Conservation (phyloP, 1,140 invertebrate species). For the Lithobius niger region DNA sequence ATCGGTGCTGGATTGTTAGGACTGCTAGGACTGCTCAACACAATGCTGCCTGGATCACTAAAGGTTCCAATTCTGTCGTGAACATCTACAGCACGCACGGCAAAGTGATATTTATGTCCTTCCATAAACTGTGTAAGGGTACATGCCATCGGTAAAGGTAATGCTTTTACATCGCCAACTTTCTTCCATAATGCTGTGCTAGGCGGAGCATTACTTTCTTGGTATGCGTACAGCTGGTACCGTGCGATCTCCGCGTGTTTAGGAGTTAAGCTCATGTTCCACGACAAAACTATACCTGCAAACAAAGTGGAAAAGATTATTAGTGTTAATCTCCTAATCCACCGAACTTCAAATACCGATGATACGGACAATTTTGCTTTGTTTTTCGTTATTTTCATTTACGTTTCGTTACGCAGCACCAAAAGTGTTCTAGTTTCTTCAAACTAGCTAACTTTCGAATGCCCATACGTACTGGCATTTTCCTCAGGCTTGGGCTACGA, state of each 20-base stretch:
- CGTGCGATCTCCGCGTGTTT: slow-evolving; percentile 51
- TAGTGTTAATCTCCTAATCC: too few species aligned
- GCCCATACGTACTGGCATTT: too few species aligned
- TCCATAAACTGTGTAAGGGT: slow-evolving; percentile 70
- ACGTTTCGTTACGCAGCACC: too few species aligned
- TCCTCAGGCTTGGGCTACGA: too few species aligned
- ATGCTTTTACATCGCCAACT: slow-evolving; percentile 85
- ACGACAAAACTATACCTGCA: slow-evolving; percentile 82
- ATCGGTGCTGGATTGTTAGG: too few species aligned
- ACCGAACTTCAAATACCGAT: too few species aligned
- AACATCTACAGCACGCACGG: slow-evolving; percentile 74
- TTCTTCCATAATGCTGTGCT: slow-evolving; percentile 66
- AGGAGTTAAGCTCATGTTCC: slow-evolving; percentile 61
- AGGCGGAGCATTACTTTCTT: slow-evolving; percentile 44
- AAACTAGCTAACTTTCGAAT: too few species aligned
- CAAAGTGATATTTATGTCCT: slow-evolving; percentile 85
- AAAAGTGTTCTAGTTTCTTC: too few species aligned
- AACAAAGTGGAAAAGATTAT: too few species aligned
- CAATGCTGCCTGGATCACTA: slow-evolving; percentile 60
- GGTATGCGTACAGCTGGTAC: slow-evolving; percentile 88
- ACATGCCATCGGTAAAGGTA: slow-evolving; percentile 89
- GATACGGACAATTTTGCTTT: too few species aligned
- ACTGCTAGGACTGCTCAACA: too few species aligned
- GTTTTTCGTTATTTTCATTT: too few species aligned
- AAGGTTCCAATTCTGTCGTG: slow-evolving; percentile 65